Conservation (phyloP, 2,888 invertebrate species). For the Adelphocoris suturalis region DNA sequence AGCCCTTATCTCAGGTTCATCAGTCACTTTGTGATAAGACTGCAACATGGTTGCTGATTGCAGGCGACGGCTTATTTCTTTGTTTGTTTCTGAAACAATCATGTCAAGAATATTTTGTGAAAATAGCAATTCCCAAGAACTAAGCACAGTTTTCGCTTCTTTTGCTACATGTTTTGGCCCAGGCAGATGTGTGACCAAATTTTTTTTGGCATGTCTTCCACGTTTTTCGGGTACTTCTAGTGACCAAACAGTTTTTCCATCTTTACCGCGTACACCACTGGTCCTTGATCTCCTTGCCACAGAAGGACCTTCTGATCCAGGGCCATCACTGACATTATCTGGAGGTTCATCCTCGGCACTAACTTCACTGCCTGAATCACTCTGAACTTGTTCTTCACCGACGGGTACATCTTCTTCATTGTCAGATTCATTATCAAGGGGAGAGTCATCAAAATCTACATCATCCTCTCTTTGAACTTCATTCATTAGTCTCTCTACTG, state of each 20-base stretch:
- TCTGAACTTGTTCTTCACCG: too few species aligned
- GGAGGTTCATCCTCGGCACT: too few species aligned
- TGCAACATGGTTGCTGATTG: too few species aligned
- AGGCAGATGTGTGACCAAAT: slow-evolving; percentile 13
- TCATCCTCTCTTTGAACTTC: too few species aligned
- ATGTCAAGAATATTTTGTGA: background rate
- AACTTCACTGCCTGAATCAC: too few species aligned
- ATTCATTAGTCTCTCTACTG: too few species aligned
- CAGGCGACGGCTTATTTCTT: background rate
- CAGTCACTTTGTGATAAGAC: background rate
- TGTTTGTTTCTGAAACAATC: background rate
- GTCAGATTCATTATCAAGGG: too few species aligned
- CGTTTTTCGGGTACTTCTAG: slow-evolving; percentile 5
- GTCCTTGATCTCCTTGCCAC: too few species aligned
- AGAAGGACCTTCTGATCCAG: too few species aligned
- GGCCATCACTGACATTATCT: too few species aligned
- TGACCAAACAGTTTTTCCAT: slow-evolving; percentile 14
- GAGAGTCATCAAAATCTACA: too few species aligned
- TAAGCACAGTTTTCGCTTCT: slow-evolving; percentile 17
- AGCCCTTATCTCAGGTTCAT: background rate
- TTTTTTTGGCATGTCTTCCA: slow-evolving; percentile 25
- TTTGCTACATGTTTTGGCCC: background rate
- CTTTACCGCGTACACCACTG: background rate
- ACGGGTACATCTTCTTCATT: too few species aligned
- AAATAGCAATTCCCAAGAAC: background rate